phyloP scores from a whole-genome alignment of 2,797 vertebrate genomes.

The Gila robusta region DNA sequence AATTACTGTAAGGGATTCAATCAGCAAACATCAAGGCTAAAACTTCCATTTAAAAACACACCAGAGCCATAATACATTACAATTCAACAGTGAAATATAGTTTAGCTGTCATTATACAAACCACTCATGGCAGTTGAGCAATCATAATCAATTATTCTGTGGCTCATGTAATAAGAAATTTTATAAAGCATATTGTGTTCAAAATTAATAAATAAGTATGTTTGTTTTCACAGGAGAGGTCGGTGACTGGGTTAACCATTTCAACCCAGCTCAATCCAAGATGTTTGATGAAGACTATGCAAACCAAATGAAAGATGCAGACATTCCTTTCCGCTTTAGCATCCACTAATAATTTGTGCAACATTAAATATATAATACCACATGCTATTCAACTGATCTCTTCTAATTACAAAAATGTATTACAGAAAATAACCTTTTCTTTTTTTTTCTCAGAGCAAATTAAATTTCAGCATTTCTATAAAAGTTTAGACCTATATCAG shows the following conservation, averaged over 20 bases:
- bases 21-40: neutral
- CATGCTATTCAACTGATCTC: neutral
- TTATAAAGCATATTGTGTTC: neutral
- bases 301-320: conserved; percentile 76
- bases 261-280: conserved; percentile 78
- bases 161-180: neutral
- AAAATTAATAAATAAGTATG: conserved; percentile 29
- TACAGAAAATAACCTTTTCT: neutral
- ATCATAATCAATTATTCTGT: neutral
- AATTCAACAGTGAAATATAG: neutral
- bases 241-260: conserved; percentile 86
- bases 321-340: conserved; percentile 77
- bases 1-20: neutral
- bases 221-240: conserved; percentile 76
- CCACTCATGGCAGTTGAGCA: neutral
- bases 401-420: neutral
- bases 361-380: neutral
- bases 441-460: neutral
- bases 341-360: conserved; percentile 6
- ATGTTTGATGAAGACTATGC: conserved; percentile 83
- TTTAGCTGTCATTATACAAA: conserved; percentile 2
- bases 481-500: neutral
- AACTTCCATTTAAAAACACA: neutral
- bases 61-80: neutral
- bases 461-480: neutral